Conservation (phyloP, 2,888 invertebrate species). For the Brachycybe producta region DNA sequence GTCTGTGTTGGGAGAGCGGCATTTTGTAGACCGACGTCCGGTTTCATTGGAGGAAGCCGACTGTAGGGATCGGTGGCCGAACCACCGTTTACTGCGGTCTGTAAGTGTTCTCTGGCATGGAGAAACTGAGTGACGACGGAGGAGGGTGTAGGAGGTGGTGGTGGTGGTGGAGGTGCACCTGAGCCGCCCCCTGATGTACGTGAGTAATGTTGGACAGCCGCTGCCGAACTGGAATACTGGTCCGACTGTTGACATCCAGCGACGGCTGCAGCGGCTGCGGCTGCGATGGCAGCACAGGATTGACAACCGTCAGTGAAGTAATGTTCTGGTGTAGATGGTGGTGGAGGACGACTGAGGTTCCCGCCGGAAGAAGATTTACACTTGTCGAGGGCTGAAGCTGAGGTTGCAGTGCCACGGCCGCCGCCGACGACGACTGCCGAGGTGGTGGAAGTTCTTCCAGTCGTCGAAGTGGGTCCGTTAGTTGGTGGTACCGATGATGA, state of each 20-base stretch:
- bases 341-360: background rate
- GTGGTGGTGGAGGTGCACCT: slow-evolving; percentile 11
- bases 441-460: background rate
- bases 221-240: too few relatives aligned
- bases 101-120: slow-evolving; percentile 11
- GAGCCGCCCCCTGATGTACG: too few relatives aligned
- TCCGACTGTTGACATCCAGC: too few relatives aligned
- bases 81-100: slow-evolving; percentile 6
- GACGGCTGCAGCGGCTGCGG: slow-evolving; percentile 2
- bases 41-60: slow-evolving; percentile 7
- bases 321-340: background rate
- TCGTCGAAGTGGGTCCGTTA: background rate
- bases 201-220: too few relatives aligned
- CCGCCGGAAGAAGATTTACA: too few relatives aligned
- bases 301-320: slow-evolving; percentile 12
- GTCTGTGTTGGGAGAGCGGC: slow-evolving; percentile 13
- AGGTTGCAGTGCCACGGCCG: slow-evolving; percentile 6
- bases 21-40: slow-evolving; percentile 10
- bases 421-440: slow-evolving; percentile 3
- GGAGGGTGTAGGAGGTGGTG: slow-evolving; percentile 10
- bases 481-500: background rate
- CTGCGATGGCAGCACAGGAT: slow-evolving; percentile 11
- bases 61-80: slow-evolving; percentile 13
- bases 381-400: slow-evolving; percentile 12
- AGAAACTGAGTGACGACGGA: background rate